Percentiles rank a stretch among this genome's conserved stretches.
phyloP scores from a whole-genome alignment of 2,888 invertebrate species.

The Drosophila tripunctata region DNA sequence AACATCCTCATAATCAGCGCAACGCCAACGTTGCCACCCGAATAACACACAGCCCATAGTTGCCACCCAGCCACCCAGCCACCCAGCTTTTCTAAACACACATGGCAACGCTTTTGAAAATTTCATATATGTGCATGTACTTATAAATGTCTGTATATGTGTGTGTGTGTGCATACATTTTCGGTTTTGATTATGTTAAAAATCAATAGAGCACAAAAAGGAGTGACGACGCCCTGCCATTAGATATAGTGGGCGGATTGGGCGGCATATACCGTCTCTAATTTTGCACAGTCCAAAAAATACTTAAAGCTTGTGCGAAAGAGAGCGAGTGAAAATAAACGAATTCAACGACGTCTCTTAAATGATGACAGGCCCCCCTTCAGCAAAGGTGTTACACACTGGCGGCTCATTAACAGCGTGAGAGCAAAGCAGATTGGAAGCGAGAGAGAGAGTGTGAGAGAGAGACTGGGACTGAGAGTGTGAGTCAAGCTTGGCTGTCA shows the following conservation, averaged over 20 bases:
- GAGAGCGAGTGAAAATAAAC: constrained; percentile 29
- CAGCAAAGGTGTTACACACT: constrained; percentile 52
- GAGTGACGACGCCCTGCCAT: constrained; percentile 65
- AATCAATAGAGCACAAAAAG: constrained; percentile 83
- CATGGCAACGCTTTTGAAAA: constrained; percentile 59
- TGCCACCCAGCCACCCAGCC: constrained; percentile 22
- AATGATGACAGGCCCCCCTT: constrained; percentile 58
- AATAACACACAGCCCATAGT: constrained; percentile 26
- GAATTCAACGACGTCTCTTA: constrained; percentile 63
- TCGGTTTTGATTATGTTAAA: constrained; percentile 82
- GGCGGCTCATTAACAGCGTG: constrained; percentile 64
- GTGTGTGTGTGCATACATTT: constrained; percentile 67
- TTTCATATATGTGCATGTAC: constrained; percentile 41
- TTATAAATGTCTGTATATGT: constrained; percentile 36
- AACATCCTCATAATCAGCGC: constrained; percentile 80
- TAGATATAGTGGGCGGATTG: constrained; percentile 11
- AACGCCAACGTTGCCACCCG: constrained; percentile 63
- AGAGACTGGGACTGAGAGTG: no score
- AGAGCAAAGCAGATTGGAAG: constrained; percentile 1
- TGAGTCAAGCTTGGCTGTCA: constrained; percentile 44
- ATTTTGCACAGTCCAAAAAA: constrained; percentile 28
- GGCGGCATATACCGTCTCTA: constrained; percentile 9
- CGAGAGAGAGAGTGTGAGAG: constrained; percentile 3
- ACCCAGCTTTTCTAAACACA: constrained; percentile 43
- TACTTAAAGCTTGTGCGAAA: constrained; percentile 35